Conservation (phyloP, 2,888 invertebrate genomes). For the Phengaris alcon region DNA sequence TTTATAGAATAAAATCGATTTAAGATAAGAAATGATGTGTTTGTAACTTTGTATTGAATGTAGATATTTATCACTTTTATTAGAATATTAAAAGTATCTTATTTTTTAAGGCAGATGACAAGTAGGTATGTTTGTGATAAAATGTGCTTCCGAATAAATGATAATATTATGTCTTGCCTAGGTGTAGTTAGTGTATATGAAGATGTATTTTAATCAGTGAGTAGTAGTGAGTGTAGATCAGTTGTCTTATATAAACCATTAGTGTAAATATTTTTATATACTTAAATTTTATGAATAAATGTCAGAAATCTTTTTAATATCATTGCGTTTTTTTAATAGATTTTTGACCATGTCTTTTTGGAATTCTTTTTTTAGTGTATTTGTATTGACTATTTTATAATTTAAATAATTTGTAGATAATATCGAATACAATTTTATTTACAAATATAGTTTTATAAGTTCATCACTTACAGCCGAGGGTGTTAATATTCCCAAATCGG, state of each 20-base stretch:
- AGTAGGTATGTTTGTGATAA: slow-evolving; percentile 35
- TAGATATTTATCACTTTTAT: background rate
- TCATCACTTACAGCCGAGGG: slow-evolving; percentile 99
- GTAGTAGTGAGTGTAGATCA: slow-evolving; percentile 47
- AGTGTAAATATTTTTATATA: slow-evolving; percentile 62
- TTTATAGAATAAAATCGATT: background rate
- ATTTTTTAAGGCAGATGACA: slow-evolving; percentile 1
- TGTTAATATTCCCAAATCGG: slow-evolving; percentile 96
- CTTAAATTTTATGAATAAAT: slow-evolving; percentile 55
- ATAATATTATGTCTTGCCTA: slow-evolving; percentile 47
- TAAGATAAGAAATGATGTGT: background rate
- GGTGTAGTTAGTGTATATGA: slow-evolving; percentile 35
- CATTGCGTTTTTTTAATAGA: slow-evolving; percentile 39
- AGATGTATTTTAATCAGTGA: slow-evolving; percentile 50
- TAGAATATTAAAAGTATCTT: background rate
- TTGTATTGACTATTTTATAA: background rate
- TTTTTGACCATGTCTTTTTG: slow-evolving; percentile 30
- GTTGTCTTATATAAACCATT: slow-evolving; percentile 45
- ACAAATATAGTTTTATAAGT: slow-evolving; percentile 96
- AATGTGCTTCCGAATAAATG: slow-evolving; percentile 48
- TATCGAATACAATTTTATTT: slow-evolving; percentile 49
- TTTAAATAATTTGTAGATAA: background rate
- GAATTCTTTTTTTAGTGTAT: background rate
- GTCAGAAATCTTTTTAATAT: slow-evolving; percentile 58
- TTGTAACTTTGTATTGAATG: background rate